Base-by-base conservation (phyloP, 23 tunicate genomes). In the Pegea sp. region DNA sequence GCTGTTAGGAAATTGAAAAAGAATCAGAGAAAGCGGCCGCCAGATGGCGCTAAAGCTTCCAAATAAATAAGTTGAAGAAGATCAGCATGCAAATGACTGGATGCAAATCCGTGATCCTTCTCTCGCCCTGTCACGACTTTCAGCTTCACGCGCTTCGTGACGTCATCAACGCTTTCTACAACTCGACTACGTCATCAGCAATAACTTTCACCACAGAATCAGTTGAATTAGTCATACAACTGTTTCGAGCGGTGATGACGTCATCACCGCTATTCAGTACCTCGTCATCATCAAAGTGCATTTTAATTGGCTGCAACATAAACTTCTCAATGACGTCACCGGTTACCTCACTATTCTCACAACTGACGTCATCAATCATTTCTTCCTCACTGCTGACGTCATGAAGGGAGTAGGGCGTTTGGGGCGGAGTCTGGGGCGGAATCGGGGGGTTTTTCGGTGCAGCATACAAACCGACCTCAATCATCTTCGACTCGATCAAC, bases 361-460 rank as follows among this genome's bases (percentile, higher is more conserved):
- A 5, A 24, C 18, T 33, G 28, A 30, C 68, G 22, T 21, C 58
- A 44, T n/a, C 59, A 30, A 26, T 58, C 18, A 30, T 30, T 33
- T 69, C 53, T 8, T 23, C 31, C 28, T 22, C 21, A 11, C 50
- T 34, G 46, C 46, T 38, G 46, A 38, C 46, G 46, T 38, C 46
- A 38, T 16, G 46, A n/a, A n/a, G n/a, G 46, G 11, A 38, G 46
- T 11, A 38, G 13, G 46, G 16, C 46, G 16, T 16, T 11, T 8
- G 13, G 46, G 46, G 46, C 19, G 28, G 22, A 4, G 34, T 33
- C 5, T 53, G 25, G 2, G 90, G 70, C 7, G 67, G 76, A 26
- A 31, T 53, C 3, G 95, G 95, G 26, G 75, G 93, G 29, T 67
- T 61, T n/a, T 61, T 56, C 3, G 95, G 95, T 3, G 68, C 95